phyloP scores from a whole-genome alignment of 2,113 vertebrate species.

The Crotalus helleri region DNA sequence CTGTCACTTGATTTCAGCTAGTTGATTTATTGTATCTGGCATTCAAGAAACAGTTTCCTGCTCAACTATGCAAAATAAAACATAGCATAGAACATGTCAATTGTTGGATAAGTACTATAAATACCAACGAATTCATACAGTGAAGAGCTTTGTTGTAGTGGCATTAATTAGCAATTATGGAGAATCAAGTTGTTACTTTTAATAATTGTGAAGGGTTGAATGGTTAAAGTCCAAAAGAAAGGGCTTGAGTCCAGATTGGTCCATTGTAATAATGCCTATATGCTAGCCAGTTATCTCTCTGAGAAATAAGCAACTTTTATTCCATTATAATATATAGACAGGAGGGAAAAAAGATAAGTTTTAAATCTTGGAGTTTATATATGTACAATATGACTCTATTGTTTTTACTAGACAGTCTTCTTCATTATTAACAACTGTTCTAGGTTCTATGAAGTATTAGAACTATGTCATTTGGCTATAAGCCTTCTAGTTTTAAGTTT shows the following conservation, averaged over 20 bases:
- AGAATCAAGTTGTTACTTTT: constrained; percentile 31
- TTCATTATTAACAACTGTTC: background rate
- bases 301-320: background rate
- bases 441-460: background rate
- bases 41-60: constrained; percentile 4
- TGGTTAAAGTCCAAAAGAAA: background rate
- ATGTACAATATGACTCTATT: too few species aligned
- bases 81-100: constrained; percentile 34
- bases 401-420: background rate
- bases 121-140: constrained; percentile 39
- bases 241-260: background rate
- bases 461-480: background rate
- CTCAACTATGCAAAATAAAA: constrained; percentile 27
- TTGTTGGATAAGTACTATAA: constrained; percentile 42
- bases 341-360: background rate
- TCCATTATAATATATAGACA: background rate
- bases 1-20: fast-evolving
- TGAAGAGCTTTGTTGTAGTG: constrained; percentile 28
- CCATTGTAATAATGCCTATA: background rate
- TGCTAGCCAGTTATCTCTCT: background rate
- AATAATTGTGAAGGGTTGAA: background rate
- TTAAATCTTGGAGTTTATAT: background rate
- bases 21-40: background rate
- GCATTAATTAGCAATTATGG: constrained; percentile 36
- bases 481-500: background rate